Evolutionary conservation across 1,140 invertebrate species (phyloP).

Genomic region (Megalopta genalis): DNA sequence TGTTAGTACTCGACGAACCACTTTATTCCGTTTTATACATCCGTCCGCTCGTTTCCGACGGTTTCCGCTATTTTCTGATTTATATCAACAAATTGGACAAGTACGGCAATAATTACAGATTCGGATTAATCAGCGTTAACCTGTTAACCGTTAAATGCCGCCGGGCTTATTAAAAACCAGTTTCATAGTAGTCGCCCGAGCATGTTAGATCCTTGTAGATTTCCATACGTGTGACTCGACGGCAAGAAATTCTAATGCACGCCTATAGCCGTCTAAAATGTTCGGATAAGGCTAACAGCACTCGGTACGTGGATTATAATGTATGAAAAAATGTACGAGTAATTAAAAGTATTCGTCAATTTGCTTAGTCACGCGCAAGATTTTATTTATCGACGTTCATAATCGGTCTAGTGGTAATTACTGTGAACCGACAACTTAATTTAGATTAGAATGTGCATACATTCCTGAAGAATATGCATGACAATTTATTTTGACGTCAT

Average conservation of each 20-base stretch:
- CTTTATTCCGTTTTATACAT: slow-evolving; percentile 11
- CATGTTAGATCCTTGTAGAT: neutral
- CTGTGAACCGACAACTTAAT: too few species aligned
- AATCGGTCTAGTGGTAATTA: too few species aligned
- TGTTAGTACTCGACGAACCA: slow-evolving; percentile 43
- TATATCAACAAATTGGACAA: neutral
- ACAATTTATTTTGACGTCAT: too few species aligned
- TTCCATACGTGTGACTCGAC: neutral
- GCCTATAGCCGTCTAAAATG: neutral
- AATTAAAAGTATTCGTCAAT: too few species aligned
- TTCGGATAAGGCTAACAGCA: neutral
- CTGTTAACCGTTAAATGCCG: neutral
- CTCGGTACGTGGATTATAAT: neutral
- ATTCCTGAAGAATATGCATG: too few species aligned
- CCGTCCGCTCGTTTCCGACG: too few species aligned
- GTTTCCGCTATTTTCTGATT: neutral
- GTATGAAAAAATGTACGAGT: neutral
- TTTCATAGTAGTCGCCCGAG: neutral
- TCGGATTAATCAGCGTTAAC: neutral
- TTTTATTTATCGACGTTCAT: too few species aligned
- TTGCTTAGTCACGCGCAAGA: too few species aligned
- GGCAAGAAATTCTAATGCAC: too few species aligned
- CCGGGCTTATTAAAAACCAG: neutral
- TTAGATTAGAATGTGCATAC: too few species aligned
- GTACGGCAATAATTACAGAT: neutral